Percentiles rank a stretch among this genome's conserved stretches.
Evolutionary conservation across 2,888 invertebrate genomes (phyloP).

Genomic region (Nomada lathburiana): DNA sequence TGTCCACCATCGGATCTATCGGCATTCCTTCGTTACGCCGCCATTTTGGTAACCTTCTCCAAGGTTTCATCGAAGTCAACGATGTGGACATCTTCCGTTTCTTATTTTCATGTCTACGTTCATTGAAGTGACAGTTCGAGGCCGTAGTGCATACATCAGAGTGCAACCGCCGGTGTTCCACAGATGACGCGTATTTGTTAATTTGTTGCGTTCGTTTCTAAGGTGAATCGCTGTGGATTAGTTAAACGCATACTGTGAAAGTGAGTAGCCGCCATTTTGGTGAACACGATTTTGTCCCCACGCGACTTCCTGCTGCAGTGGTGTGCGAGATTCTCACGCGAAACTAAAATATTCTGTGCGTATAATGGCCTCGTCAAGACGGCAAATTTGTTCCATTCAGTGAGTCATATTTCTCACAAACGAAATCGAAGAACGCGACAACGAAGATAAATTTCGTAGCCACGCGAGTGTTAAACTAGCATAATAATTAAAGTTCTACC

Average conservation of each 20-base stretch:
- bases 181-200: too few species aligned
- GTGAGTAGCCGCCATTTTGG: conserved; percentile 69
- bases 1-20: conserved; percentile 10
- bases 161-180: conserved; percentile 10
- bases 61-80: conserved; percentile 14
- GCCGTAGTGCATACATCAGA: conserved; percentile 1
- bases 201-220: too few species aligned
- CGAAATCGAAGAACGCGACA: not conserved
- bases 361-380: not conserved
- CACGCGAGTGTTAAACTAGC: not conserved
- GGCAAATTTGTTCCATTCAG: not conserved
- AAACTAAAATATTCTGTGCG: not conserved
- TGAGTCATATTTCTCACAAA: not conserved
- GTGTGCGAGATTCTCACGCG: not conserved
- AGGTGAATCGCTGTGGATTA: too few species aligned
- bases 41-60: conserved; percentile 72
- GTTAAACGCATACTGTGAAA: conserved; percentile 35
- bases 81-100: conserved; percentile 2
- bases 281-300: conserved; percentile 41
- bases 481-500: too few species aligned
- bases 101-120: not conserved
- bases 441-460: not conserved
- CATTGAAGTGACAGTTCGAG: conserved; percentile 22
- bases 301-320: conserved; percentile 12
- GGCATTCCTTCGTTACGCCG: conserved; percentile 50